Percentiles rank a stretch among this genome's conserved stretches.
These are phyloP conservation scores for Sebastes oblongus DNA, from an alignment of 2,797 vertebrate genomes.

Conservation along the genomic window DNA sequence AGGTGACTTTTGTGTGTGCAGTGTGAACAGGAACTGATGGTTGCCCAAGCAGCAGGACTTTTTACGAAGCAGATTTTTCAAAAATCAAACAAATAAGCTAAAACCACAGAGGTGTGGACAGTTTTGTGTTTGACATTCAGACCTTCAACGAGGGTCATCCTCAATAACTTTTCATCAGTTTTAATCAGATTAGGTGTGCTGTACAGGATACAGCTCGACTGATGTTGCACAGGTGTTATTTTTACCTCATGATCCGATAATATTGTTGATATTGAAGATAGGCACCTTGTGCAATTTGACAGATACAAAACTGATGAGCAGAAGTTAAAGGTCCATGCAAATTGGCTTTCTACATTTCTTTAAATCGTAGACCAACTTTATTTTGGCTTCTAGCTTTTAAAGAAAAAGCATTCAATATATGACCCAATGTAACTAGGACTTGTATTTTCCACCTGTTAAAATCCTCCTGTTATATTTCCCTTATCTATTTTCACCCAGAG, in stretches of 20 bases:
- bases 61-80: not conserved
- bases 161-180: not conserved
- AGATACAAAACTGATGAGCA: not conserved
- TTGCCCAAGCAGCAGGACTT: not conserved
- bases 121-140: not conserved
- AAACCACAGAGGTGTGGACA: not conserved
- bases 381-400: not conserved
- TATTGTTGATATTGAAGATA: not conserved
- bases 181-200: not conserved
- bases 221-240: not conserved
- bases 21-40: not conserved
- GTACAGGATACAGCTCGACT: not conserved
- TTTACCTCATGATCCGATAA: not conserved
- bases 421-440: not conserved
- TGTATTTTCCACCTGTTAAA: not conserved
- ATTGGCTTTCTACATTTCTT: not conserved
- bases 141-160: not conserved
- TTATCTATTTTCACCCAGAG: not conserved
- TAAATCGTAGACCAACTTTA: not conserved
- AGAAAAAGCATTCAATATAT: not conserved
- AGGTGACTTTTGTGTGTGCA: not conserved
- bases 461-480: not conserved
- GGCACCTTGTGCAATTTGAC: not conserved
- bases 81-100: not conserved
- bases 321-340: not conserved